Evolutionary conservation across 2,888 invertebrate genomes (phyloP).

Genomic region (Colostygia pectinataria): DNA sequence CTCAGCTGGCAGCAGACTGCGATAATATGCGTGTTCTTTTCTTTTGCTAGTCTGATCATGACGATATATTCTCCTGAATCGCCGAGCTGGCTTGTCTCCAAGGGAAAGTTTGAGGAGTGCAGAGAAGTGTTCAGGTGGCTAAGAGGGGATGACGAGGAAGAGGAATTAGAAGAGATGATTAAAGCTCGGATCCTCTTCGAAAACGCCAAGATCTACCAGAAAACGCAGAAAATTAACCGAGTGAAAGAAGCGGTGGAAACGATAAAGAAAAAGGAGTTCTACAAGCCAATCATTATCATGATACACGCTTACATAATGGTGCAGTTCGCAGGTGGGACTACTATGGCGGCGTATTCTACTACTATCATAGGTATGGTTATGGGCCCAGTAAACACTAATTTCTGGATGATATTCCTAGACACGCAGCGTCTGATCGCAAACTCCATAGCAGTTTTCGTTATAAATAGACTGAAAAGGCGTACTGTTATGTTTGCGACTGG

Average conservation of each 20-base stretch:
- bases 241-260: constrained; percentile 37
- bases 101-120: constrained; percentile 76
- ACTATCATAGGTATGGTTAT: constrained; percentile 81
- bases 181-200: constrained; percentile 47
- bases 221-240: constrained; percentile 32
- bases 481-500: constrained; percentile 83
- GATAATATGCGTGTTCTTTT: constrained; percentile 66
- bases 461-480: constrained; percentile 83
- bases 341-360: constrained; percentile 86
- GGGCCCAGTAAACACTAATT: constrained; percentile 83
- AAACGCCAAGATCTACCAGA: constrained; percentile 39
- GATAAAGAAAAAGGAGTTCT: constrained; percentile 71
- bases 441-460: constrained; percentile 80
- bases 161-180: constrained; percentile 63
- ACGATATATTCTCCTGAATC: constrained; percentile 80
- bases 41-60: constrained; percentile 68
- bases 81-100: constrained; percentile 83
- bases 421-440: constrained; percentile 83
- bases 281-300: constrained; percentile 82
- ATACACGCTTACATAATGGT: constrained; percentile 83
- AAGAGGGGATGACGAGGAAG: constrained; percentile 72
- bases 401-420: constrained; percentile 86
- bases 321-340: constrained; percentile 86
- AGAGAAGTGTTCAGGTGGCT: constrained; percentile 78
- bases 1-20: constrained; percentile 80